A percentile compares a stretch with the other conserved stretches of the same genome.
These are phyloP conservation scores for Drepana falcataria DNA, from an alignment of 2,888 invertebrate species.

Conservation along the genomic window DNA sequence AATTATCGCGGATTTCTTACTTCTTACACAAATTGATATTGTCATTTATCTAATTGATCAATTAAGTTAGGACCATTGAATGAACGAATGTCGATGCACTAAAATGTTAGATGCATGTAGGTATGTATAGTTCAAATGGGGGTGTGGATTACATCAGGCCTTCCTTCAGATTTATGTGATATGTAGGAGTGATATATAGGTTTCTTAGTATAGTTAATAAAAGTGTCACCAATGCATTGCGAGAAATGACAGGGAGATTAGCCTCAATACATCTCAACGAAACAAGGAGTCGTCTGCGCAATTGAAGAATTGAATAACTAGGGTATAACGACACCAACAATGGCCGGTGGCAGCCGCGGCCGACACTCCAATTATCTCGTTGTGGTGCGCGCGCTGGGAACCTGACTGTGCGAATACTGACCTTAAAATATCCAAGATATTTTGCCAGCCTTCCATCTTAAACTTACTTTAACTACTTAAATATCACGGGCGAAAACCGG, in stretches of 20 bases:
- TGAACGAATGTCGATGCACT: no score
- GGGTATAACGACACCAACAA: conserved; percentile 73
- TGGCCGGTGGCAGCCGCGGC: conserved; percentile 42
- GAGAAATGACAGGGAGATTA: conserved; percentile 42
- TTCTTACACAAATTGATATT: no score
- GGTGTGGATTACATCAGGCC: no score
- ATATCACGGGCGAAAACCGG: no score
- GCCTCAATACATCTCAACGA: conserved; percentile 53
- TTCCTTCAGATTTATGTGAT: no score
- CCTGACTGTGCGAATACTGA: conserved; percentile 46
- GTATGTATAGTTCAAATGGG: no score
- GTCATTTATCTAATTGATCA: no score
- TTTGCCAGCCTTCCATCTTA: neutral
- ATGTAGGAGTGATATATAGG: no score
- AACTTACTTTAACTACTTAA: conserved; percentile 4
- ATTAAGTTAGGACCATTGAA: no score
- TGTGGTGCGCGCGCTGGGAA: conserved; percentile 64
- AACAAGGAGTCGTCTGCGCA: conserved; percentile 59
- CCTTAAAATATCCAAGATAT: conserved; percentile 11
- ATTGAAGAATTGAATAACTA: conserved; percentile 74
- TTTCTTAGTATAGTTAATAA: neutral
- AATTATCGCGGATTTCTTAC: no score
- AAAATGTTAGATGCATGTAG: no score
- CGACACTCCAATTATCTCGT: conserved; percentile 65
- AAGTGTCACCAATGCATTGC: conserved; percentile 16